These are phyloP conservation scores for Thrips palmi DNA, from an alignment of 1,140 invertebrate species.

Conservation along the genomic window DNA sequence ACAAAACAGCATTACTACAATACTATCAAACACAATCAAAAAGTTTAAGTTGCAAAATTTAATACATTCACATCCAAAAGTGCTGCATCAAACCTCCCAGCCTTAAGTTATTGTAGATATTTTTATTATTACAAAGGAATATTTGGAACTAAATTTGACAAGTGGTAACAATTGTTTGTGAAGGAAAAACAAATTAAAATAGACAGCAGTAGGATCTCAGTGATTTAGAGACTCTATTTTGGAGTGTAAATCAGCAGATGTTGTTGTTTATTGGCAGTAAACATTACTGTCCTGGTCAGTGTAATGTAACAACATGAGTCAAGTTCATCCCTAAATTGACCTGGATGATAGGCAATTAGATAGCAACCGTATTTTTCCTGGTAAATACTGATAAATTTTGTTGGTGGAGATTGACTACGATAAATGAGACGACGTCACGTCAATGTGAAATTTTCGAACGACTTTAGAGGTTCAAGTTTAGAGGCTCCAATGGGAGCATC, in stretches of 20 bases:
- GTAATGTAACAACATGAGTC: neutral
- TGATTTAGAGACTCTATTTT: constrained; percentile 5
- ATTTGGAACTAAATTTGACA: no score
- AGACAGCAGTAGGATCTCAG: constrained; percentile 1
- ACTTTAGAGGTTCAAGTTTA: no score
- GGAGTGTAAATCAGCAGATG: neutral
- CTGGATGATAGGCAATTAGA: neutral
- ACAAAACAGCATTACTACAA: constrained; percentile 10
- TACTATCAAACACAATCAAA: constrained; percentile 5
- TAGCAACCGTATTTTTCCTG: neutral
- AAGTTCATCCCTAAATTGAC: neutral
- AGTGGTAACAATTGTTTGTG: no score
- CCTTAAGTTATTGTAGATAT: no score
- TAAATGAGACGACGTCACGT: no score
- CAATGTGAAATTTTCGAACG: no score
- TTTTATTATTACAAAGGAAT: no score
- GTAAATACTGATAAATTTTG: no score
- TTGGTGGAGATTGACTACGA: no score
- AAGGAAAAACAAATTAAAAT: constrained; percentile 11
- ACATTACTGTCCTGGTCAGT: neutral
- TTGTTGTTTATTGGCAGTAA: neutral
- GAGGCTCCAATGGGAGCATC: no score
- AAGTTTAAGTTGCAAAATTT: constrained; percentile 7
- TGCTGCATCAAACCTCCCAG: constrained; percentile 1
- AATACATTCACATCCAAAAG: constrained; percentile 1